Conservation (phyloP, 2,888 invertebrate species). For the Epinotia ramella region DNA sequence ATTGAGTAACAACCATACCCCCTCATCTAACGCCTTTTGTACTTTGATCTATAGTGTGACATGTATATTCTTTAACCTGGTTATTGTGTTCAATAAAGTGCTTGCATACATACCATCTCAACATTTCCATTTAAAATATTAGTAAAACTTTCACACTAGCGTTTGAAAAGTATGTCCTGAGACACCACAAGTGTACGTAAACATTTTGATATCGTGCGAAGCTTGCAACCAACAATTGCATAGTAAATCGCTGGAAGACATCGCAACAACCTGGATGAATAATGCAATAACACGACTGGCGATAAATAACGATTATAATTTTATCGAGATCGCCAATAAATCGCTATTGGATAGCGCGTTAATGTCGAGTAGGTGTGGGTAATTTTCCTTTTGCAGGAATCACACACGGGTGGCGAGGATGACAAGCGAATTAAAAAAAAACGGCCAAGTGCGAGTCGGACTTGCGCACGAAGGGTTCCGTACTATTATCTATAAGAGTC, state of each 20-base stretch:
- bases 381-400: constrained; percentile 60
- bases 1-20: too few species aligned
- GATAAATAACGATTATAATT: constrained; percentile 83
- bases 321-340: constrained; percentile 76
- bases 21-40: too few species aligned
- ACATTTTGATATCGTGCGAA: constrained; percentile 56
- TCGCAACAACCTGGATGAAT: constrained; percentile 72
- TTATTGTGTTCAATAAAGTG: too few species aligned
- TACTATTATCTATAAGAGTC: too few species aligned
- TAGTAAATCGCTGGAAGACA: constrained; percentile 68
- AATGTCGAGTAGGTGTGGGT: constrained; percentile 58
- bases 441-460: too few species aligned
- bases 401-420: constrained; percentile 50
- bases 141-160: too few species aligned
- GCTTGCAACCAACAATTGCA: constrained; percentile 62
- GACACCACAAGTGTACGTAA: neutral
- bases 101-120: too few species aligned
- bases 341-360: constrained; percentile 61
- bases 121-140: too few species aligned
- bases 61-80: too few species aligned
- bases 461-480: too few species aligned
- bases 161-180: neutral
- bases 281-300: constrained; percentile 75
- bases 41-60: too few species aligned
- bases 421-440: neutral